phyloP scores from a whole-genome alignment of 1,140 invertebrate species.

The Drosophila truncata region DNA sequence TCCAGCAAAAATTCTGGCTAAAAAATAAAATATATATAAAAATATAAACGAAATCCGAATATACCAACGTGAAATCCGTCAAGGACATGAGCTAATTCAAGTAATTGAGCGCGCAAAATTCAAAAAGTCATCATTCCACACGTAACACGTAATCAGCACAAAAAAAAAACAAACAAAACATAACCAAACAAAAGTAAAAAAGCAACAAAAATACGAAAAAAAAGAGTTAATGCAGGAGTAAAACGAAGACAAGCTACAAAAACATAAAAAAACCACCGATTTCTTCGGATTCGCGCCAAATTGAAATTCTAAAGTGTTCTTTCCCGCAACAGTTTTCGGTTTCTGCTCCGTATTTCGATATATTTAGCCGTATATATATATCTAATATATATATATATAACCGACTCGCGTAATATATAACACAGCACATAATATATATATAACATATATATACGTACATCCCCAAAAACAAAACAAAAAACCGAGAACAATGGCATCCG shows the following conservation, averaged over 20 bases:
- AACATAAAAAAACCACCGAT: constrained; percentile 2
- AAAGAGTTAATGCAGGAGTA: constrained; percentile 30
- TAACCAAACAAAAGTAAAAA: constrained; percentile 8
- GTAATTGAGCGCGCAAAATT: constrained; percentile 52
- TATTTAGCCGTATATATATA: constrained; percentile 25
- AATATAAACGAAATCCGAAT: background rate
- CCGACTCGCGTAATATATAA: constrained; percentile 11
- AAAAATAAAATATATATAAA: background rate
- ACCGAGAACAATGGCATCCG: constrained; percentile 74
- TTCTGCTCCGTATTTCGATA: constrained; percentile 20
- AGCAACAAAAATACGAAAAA: constrained; percentile 17
- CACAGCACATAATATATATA: constrained; percentile 11
- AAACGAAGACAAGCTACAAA: constrained; percentile 26
- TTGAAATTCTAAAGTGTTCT: constrained; percentile 34
- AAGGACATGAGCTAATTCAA: constrained; percentile 62
- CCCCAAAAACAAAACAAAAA: background rate
- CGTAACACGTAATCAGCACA: constrained; percentile 4
- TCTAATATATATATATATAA: constrained; percentile 31
- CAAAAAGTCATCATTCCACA: constrained; percentile 51
- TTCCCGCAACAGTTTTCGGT: constrained; percentile 20
- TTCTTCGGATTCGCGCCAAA: constrained; percentile 27
- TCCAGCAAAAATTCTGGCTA: constrained; percentile 14
- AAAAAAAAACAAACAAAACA: background rate
- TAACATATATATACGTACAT: background rate
- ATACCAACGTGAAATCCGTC: constrained; percentile 15